Base-by-base conservation (phyloP, 2,888 invertebrate species). In the Argynnis bischoffii region DNA sequence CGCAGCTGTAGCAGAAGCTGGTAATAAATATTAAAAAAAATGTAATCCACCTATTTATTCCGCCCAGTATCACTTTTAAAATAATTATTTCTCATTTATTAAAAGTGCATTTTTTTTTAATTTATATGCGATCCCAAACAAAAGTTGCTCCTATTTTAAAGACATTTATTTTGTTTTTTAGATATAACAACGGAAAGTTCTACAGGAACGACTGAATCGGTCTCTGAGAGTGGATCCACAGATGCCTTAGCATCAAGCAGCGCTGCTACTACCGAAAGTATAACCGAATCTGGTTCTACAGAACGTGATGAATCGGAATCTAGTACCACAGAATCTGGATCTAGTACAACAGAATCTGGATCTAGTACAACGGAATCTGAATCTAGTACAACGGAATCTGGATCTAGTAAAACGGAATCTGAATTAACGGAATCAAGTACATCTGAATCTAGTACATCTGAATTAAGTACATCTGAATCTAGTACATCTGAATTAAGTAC, bases 401-500 rank as follows among this genome's bases (percentile, higher is more conserved):
- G 35, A 41, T 41, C 35, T 2, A 41, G 35, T 41, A 41, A 66
- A 50, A 14, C 61, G 15, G 65, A 55, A 63, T 50, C 59, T n/a
- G 60, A 14, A 35, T 56, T 50, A 51, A 63, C 57, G 2, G 63
- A 46, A 63, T 35, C 16, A 15, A 21, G 59, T 26, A 48, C 64
- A 15, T 51, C 55, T 26, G 69, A 64, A 31, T 50, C 50, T 64
- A 47, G 26, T 21, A 60, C 41, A 14, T 57, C 55, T 0, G 68
- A 65, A 47, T 59, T 67, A 13, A 48, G 46, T n/a, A 63, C 73
- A 13, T 70, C 68, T 0, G 72, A 41, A 41, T 57, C 70, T 15
- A 64, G 63, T n/a, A 57, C 65, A 8, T 69, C 57, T n/a, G 71
- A 72, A 59, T 55, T 61, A 14, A 65, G 59, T 8, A 54, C 63